These are phyloP conservation scores for Orthonychiurus folsomi DNA, from an alignment of 2,888 invertebrate genomes.

Conservation along the genomic window DNA sequence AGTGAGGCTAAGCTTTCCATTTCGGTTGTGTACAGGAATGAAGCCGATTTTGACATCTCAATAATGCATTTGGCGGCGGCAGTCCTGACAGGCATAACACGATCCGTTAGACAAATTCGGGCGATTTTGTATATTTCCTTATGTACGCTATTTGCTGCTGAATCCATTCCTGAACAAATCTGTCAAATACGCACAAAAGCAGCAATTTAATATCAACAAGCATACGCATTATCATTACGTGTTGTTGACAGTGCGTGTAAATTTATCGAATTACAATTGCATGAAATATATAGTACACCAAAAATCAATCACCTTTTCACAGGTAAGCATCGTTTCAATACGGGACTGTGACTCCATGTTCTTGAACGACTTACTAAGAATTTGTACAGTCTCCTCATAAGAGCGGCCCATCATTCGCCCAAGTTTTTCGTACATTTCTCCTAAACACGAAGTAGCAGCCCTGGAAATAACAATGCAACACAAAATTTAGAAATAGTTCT, in stretches of 20 bases:
- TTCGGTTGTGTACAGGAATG: slow-evolving; percentile 57
- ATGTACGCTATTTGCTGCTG: slow-evolving; percentile 73
- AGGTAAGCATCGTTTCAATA: slow-evolving; percentile 91
- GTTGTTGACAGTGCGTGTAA: too few relatives aligned
- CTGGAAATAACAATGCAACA: slow-evolving; percentile 52
- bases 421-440: slow-evolving; percentile 94
- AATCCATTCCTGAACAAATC: slow-evolving; percentile 89
- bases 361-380: slow-evolving; percentile 77
- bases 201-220: too few relatives aligned
- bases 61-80: slow-evolving; percentile 63
- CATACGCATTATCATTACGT: too few relatives aligned
- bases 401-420: slow-evolving; percentile 98
- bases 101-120: slow-evolving; percentile 76
- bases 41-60: slow-evolving; percentile 35
- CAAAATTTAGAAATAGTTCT: too few relatives aligned
- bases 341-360: slow-evolving; percentile 93
- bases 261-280: too few relatives aligned
- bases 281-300: too few relatives aligned
- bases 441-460: slow-evolving; percentile 89
- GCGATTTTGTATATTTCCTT: slow-evolving; percentile 88
- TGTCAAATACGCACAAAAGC: slow-evolving; percentile 43
- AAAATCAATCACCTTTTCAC: too few relatives aligned
- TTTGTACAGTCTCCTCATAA: slow-evolving; percentile 93
- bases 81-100: slow-evolving; percentile 84
- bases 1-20: slow-evolving; percentile 83